Percentiles rank a stretch among this genome's conserved stretches.
phyloP scores from a whole-genome alignment of 2,797 vertebrate genomes.

The Avahi laniger region DNA sequence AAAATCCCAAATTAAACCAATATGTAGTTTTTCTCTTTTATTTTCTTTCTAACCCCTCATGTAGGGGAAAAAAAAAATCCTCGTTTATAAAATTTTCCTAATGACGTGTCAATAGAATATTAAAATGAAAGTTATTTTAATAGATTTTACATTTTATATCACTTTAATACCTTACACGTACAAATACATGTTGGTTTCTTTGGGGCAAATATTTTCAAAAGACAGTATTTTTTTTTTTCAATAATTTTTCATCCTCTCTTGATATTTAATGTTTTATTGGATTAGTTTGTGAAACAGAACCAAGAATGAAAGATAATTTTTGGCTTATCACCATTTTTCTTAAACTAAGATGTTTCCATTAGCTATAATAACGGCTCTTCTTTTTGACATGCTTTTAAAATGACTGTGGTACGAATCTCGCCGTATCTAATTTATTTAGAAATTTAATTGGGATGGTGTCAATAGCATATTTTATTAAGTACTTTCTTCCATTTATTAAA shows the following conservation, averaged over 20 bases:
- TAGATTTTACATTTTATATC: background rate
- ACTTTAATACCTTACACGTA: background rate
- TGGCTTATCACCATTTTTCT: background rate
- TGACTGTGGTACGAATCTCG: background rate
- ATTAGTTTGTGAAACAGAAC: background rate
- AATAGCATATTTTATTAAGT: background rate
- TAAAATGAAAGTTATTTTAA: background rate
- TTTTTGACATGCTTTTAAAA: slow-evolving; percentile 12
- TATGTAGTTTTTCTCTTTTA: background rate
- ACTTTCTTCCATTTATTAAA: slow-evolving; percentile 1
- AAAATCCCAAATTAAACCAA: background rate
- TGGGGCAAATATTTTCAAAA: background rate
- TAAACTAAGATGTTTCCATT: background rate
- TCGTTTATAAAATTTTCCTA: background rate
- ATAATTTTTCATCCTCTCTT: background rate
- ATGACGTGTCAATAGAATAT: background rate
- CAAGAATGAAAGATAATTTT: background rate
- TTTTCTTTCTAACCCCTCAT: background rate
- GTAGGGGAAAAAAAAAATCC: background rate
- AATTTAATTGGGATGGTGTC: background rate
- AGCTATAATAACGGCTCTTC: background rate
- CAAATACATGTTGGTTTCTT: background rate
- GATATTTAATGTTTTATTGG: background rate
- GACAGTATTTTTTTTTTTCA: background rate
- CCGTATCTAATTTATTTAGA: background rate